These are phyloP conservation scores for Odontothrips loti DNA, from an alignment of 2,888 invertebrate genomes.

Conservation along the genomic window DNA sequence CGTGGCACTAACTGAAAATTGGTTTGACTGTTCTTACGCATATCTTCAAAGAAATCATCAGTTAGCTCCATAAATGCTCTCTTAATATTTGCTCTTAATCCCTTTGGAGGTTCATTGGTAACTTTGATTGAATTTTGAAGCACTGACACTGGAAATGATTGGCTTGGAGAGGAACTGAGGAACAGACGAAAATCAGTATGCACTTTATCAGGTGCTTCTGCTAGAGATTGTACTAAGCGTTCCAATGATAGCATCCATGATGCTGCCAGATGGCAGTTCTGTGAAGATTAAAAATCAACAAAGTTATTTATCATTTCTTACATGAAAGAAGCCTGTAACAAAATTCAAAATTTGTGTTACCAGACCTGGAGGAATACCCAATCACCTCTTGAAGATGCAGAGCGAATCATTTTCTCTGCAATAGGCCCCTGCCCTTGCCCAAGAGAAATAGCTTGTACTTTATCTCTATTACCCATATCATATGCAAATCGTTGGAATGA, in stretches of 20 bases:
- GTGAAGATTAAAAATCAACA: constrained; percentile 39
- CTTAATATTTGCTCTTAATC: constrained; percentile 80
- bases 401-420: constrained; percentile 73
- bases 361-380: constrained; percentile 85
- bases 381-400: constrained; percentile 66
- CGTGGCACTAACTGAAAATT: neutral
- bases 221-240: constrained; percentile 66
- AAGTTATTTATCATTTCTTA: neutral
- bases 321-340: neutral
- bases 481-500: constrained; percentile 75
- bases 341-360: neutral
- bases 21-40: constrained; percentile 52
- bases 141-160: constrained; percentile 81
- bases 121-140: constrained; percentile 91
- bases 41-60: constrained; percentile 73
- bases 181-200: constrained; percentile 74
- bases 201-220: constrained; percentile 60
- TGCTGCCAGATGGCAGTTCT: constrained; percentile 90
- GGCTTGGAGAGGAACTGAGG: constrained; percentile 85
- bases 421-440: constrained; percentile 89
- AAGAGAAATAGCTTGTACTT: constrained; percentile 75
- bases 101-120: constrained; percentile 91
- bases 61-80: constrained; percentile 75
- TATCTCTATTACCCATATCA: constrained; percentile 66
- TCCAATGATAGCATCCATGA: constrained; percentile 90